Evolutionary conservation across 2,888 invertebrate genomes (phyloP), one percentile per base, ranked within the genome.

Genomic region (Phengaris arion): DNA sequence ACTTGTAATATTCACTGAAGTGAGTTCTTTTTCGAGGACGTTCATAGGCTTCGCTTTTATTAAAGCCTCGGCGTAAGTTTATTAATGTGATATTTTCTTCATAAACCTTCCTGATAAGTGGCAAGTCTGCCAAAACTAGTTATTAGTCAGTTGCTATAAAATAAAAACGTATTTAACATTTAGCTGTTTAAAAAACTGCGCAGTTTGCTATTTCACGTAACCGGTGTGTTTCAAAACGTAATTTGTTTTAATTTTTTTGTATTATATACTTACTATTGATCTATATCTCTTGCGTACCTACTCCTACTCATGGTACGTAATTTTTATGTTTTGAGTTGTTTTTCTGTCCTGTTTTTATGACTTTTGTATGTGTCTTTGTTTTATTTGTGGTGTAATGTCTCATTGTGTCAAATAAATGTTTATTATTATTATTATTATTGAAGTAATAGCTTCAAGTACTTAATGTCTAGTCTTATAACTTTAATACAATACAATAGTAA

Each of bases 91-190:
- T 64, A 64, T 64, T 64, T 35, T 64, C 10, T 64, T 64, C 10
- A 6, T 9, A 6, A 35, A 64, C 22, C 64, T 35, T 64, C 35
- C 64, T 22, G 10, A 22, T 59, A 10, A 64, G 4, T 35, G 64
- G 64, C 64, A 12, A 64, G 35, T 64, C 35, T 12, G 64, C 22
- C 64, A 35, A 64, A 64, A 64, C 64, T 35, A 12, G 64, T 64
- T 64, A 64, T 64, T 64, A 64, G 22, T 12, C 35, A 35, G 12
- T 35, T 64, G 35, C 5, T 64, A 9, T 6, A 35, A 22, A 22
- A 22, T 2, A 64, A 64, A 64, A 35, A 35, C 2, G 2, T 35
- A 64, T 22, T 22, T 22, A 22, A 22, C 22, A 22, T 22, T 22
- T 22, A 22, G 64, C 12, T 15, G 12, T 64, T 12, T 6, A 64